Conservation (phyloP, 1,140 invertebrate genomes). For the Drosophila nannoptera region DNA sequence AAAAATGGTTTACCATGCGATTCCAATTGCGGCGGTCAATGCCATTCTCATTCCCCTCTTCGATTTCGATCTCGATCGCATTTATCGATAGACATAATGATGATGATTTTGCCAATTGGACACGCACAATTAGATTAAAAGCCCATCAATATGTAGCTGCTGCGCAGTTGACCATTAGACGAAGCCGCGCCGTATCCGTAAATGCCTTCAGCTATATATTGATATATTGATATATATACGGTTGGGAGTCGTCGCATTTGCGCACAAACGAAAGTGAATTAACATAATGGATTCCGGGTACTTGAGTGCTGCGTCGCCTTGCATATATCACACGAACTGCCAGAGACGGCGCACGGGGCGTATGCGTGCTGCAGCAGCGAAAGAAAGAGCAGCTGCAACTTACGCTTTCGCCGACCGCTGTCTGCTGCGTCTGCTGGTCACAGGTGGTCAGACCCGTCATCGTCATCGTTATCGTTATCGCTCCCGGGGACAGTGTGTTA, state of each 20-base stretch:
- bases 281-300: conserved; percentile 64
- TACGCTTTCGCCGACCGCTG: conserved; percentile 45
- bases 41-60: conserved; percentile 13
- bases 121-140: conserved; percentile 71
- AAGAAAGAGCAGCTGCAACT: conserved; percentile 28
- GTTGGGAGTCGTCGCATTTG: neutral
- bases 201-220: too few species aligned
- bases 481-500: conserved; percentile 15
- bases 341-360: conserved; percentile 16
- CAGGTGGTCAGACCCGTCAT: conserved; percentile 49
- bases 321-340: conserved; percentile 36
- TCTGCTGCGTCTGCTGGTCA: conserved; percentile 36
- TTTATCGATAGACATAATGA: conserved; percentile 5
- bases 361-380: conserved; percentile 8
- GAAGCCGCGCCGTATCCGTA: neutral
- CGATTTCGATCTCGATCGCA: conserved; percentile 26
- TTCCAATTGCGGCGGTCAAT: neutral
- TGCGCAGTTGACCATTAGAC: conserved; percentile 6
- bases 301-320: conserved; percentile 11
- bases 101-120: conserved; percentile 18
- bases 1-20: neutral
- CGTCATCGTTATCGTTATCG: neutral
- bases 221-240: too few species aligned
- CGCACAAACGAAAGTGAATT: conserved; percentile 56
- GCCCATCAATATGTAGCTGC: conserved; percentile 36